Evolutionary conservation across 2,888 invertebrate species (phyloP), one percentile per base, ranked within the genome.

Genomic region (Eutolmus rufibarbis): DNA sequence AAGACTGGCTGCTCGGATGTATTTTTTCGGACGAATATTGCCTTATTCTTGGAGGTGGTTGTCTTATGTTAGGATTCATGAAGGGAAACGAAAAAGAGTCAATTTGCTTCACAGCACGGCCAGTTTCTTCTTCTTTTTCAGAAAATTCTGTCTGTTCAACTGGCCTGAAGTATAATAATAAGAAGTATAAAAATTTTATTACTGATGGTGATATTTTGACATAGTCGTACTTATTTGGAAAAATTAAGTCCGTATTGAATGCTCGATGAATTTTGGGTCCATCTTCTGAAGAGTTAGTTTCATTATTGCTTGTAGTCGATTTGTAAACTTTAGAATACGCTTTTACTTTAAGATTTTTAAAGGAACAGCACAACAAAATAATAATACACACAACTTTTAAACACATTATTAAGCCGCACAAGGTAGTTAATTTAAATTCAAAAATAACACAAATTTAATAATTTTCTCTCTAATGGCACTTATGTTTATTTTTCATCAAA

Each of bases 251-350:
- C 89, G 91, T 90, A 89, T 92, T 91, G 0, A 92, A 87, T 1
- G 92, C 91, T 88, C 91, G 92, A 77, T 89, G 92, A 2, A 92
- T 91, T 86, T 91, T 91, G 2, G 92, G 92, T 81, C 91, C 91
- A 84, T 90, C 90, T n/a, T 91, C 90, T 16, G 16, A 66, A 8
- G 8, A 31, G 12, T 31, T n/a, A 2, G 43, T 51, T 28, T 31
- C 40, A 86, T 57, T 78, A 14, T 28, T 79, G n/a, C 16, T 86
- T 28, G 57, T 16, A 19, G 57, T 66, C 8, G 37, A 40, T 86
- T 79, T 86, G 16, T n/a, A 57, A 19, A 86, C 86, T 66, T 78
- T 78, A 16, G 86, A 86, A 40, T 86, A 86, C 4, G 57, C 57
- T 43, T 66, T 79, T 16, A 78, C 77, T 40, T 37, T 16, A 23